Percentiles rank a stretch among this genome's conserved stretches.
phyloP scores from a whole-genome alignment of 1,140 invertebrate genomes.

The Anastrepha obliqua region DNA sequence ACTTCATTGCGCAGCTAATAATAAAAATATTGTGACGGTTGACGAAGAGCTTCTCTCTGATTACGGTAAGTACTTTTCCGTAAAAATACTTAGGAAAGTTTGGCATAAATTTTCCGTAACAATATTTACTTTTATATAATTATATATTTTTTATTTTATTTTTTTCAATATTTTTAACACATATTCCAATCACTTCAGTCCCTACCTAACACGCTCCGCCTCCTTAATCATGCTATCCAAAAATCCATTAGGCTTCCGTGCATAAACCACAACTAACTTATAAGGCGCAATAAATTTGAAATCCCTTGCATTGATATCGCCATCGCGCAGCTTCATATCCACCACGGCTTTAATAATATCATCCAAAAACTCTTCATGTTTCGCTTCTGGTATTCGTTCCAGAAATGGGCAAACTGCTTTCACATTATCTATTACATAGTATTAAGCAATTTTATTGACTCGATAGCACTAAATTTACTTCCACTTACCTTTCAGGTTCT shows the following conservation, averaged over 20 bases:
- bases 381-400: slow-evolving; percentile 78
- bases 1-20: too few species aligned
- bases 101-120: too few species aligned
- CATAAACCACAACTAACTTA: slow-evolving; percentile 77
- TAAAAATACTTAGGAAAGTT: too few species aligned
- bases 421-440: slow-evolving; percentile 78
- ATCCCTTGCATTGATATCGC: slow-evolving; percentile 65
- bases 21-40: too few species aligned
- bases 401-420: slow-evolving; percentile 86
- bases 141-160: too few species aligned
- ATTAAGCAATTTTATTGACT: slow-evolving; percentile 33
- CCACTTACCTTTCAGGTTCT: slow-evolving; percentile 78
- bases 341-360: slow-evolving; percentile 77
- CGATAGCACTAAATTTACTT: background rate
- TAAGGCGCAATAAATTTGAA: slow-evolving; percentile 75
- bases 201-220: too few species aligned
- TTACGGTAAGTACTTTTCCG: too few species aligned
- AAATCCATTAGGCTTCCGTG: slow-evolving; percentile 64
- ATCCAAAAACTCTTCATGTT: slow-evolving; percentile 80
- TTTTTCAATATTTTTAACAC: too few species aligned
- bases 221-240: too few species aligned
- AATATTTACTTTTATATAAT: too few species aligned
- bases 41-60: too few species aligned
- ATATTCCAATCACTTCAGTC: too few species aligned
- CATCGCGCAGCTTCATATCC: slow-evolving; percentile 75